These are phyloP conservation scores for Neostethus bicornis DNA, from an alignment of 2,797 vertebrate genomes.

Conservation along the genomic window DNA sequence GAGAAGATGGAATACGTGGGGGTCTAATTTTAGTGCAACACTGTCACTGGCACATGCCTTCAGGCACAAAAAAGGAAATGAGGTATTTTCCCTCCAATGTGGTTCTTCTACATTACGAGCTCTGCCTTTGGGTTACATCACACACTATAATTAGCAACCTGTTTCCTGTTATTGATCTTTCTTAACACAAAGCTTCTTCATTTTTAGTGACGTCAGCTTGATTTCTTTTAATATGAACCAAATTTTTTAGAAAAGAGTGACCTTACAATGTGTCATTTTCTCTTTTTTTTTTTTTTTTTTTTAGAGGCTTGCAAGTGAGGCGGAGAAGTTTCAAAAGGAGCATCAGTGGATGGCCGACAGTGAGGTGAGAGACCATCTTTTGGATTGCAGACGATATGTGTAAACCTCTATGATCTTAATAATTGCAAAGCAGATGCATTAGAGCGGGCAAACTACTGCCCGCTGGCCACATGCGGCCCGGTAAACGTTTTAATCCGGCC, in stretches of 20 bases:
- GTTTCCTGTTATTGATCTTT: background rate
- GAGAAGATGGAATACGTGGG: conserved; percentile 45
- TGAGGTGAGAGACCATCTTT: conserved; percentile 81
- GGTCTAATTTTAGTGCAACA: conserved; percentile 70
- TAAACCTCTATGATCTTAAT: conserved; percentile 37
- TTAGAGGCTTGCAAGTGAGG: conserved; percentile 85
- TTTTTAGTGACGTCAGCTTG: background rate
- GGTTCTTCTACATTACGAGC: conserved; percentile 2
- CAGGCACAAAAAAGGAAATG: conserved; percentile 10
- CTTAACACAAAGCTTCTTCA: background rate
- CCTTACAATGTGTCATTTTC: background rate
- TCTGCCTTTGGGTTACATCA: background rate
- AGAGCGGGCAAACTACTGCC: no score
- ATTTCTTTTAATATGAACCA: background rate
- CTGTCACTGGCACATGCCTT: conserved; percentile 40
- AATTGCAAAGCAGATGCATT: conserved; percentile 61
- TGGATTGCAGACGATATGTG: conserved; percentile 17
- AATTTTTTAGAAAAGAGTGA: background rate
- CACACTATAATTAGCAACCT: background rate
- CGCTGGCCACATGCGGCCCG: no score
- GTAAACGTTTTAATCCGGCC: conserved; percentile 53
- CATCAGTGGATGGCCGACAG: conserved; percentile 88
- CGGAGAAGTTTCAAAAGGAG: conserved; percentile 85
- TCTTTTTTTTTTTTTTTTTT: conserved; percentile 16
- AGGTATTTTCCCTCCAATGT: conserved; percentile 35